phyloP scores from a whole-genome alignment of 2,113 vertebrate species.

The Xiphophorus maculatus region DNA sequence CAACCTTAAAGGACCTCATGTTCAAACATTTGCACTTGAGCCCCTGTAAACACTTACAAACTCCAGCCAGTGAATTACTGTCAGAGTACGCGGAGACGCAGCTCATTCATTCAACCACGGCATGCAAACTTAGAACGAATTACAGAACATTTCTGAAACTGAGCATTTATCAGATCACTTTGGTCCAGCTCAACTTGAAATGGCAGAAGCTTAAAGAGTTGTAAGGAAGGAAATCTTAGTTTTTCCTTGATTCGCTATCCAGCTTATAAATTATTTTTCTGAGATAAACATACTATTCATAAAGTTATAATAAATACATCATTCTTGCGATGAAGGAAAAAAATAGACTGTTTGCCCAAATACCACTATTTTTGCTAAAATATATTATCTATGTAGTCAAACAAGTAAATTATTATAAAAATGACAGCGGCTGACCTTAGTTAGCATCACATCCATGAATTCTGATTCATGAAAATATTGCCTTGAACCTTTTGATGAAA shows the following conservation, averaged over 20 bases:
- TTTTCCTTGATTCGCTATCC: conserved; percentile 49
- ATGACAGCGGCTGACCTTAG: no score
- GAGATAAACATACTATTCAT: conserved; percentile 28
- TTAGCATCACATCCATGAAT: no score
- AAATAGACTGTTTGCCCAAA: no score
- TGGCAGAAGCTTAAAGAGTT: conserved; percentile 57
- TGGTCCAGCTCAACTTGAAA: conserved; percentile 62
- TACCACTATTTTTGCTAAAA: no score
- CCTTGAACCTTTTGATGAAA: no score
- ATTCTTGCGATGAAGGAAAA: background rate
- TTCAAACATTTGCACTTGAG: background rate
- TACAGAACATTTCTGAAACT: conserved; percentile 56
- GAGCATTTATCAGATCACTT: conserved; percentile 64
- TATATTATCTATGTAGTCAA: no score
- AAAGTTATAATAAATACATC: conserved; percentile 16
- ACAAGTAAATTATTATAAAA: no score
- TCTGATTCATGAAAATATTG: no score
- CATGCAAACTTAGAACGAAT: conserved; percentile 76
- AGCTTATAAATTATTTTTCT: conserved; percentile 35
- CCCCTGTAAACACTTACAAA: conserved; percentile 35
- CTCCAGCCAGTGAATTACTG: conserved; percentile 20
- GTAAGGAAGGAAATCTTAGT: conserved; percentile 68
- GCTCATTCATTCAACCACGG: conserved; percentile 38
- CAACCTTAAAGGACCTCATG: conserved; percentile 4
- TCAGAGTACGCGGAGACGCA: conserved; percentile 39